These are phyloP conservation scores for Amphimedon queenslandica DNA, from an alignment of 37 sponge, comb jelly and placozoan genomes.

Conservation along the genomic window DNA sequence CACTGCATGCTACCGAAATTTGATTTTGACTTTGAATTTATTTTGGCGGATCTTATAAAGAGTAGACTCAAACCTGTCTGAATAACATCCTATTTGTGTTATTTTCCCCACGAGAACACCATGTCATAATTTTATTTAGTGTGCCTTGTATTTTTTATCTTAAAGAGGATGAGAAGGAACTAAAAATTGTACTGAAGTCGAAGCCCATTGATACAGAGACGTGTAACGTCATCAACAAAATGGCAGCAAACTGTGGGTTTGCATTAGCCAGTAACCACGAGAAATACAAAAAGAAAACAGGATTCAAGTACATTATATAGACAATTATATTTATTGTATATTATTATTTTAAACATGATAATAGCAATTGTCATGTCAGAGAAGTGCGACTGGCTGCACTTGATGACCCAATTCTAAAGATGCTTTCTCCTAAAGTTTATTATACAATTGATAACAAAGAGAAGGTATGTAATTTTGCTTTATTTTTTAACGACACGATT, in stretches of 20 bases:
- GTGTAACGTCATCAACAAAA: constrained; percentile 71
- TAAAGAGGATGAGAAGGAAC: background rate
- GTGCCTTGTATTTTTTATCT: too few species aligned
- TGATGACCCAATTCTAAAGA: constrained; percentile 15
- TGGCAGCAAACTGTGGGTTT: constrained; percentile 77
- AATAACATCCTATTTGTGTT: too few species aligned
- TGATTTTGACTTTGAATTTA: too few species aligned
- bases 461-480: too few species aligned
- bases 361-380: constrained; percentile 44
- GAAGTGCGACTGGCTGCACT: constrained; percentile 46
- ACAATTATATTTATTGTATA: background rate
- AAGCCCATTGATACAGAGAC: constrained; percentile 66
- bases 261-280: constrained; percentile 54
- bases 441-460: constrained; percentile 12
- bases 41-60: too few species aligned
- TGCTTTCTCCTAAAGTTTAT: constrained; percentile 38
- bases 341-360: background rate
- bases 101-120: too few species aligned
- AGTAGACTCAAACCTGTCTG: too few species aligned
- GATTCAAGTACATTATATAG: constrained; percentile 48
- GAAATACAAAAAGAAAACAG: constrained; percentile 52
- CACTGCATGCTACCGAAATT: too few species aligned
- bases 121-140: too few species aligned
- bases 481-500: too few species aligned
- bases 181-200: constrained; percentile 56